Base-by-base conservation (phyloP, 37 sponge, comb jelly and placozoan genomes). In the Corticium candelabrum region DNA sequence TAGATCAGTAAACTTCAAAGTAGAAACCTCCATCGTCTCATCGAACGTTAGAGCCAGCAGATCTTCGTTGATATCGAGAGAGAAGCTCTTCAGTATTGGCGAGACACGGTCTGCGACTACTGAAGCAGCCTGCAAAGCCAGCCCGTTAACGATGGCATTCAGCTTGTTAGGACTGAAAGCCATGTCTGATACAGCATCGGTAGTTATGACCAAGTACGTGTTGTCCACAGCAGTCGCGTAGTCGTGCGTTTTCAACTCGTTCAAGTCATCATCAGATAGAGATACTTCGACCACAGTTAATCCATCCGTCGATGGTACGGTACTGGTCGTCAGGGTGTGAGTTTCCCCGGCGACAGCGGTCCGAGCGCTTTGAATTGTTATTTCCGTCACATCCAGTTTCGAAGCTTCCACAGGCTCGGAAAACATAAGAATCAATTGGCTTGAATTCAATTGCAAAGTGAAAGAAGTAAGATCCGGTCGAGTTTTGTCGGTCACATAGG, bases 391-490 rank as follows among this genome's bases (percentile, higher is more conserved):
- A 35, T 76, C 30, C 3, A 94, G 75, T 34, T 81, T 69, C 15
- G 74, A 40, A 31, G 80, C 87, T 40, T 41, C 32, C 11, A 94
- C 95, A 35, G 95, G 86, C 68, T 94, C 95, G 68, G 87, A 84
- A 74, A 94, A 94, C 2, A 89, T 94, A 33, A 94, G 75, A 0
- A 70, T 3, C 3, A 94, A 76, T 35, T 81, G 73, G 0, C 72
- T 50, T 11, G 84, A 72, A 74, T 87, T 78, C 71, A 90, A 37
- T 40, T 94, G 86, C 3, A 94, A 85, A 11, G 85, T 86, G 74
- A 89, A 94, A 57, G 84, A 82, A 3, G 39, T 35, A 11, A 94
- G 78, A 0, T 37, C 36, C 36, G 95, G 95, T 56, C 69, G 43
- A 50, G 78, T 40, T 0, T 36, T 78, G 36, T 94, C 95, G 0